Evolutionary conservation across 37 sponge, comb jelly and placozoan genomes (phyloP).

Genomic region (Diacarnus erythraeanus): DNA sequence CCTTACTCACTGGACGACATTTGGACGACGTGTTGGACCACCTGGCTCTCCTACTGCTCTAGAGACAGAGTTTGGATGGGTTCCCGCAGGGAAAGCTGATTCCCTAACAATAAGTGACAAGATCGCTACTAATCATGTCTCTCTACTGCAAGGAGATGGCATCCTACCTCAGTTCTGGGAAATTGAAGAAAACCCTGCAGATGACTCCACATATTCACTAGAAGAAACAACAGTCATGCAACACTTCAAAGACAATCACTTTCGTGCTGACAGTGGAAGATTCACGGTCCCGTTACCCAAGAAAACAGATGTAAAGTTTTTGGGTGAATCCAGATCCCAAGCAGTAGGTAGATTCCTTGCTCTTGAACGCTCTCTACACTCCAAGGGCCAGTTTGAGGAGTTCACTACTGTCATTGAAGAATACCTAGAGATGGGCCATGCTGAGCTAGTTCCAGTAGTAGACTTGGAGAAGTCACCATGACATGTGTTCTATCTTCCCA

Average conservation of each 20-base stretch:
- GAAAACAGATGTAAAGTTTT: not conserved
- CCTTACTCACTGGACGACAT: too few relatives aligned
- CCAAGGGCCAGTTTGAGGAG: not conserved
- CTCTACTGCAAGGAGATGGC: constrained; percentile 12
- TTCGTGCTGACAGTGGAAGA: too few relatives aligned
- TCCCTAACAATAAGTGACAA: too few relatives aligned
- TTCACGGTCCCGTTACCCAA: constrained; percentile 43
- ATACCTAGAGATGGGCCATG: not conserved
- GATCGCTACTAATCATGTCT: constrained; percentile 20
- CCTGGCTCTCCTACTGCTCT: too few relatives aligned
- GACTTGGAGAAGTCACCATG: not conserved
- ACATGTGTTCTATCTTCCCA: not conserved
- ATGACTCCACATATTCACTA: too few relatives aligned
- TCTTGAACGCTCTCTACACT: not conserved
- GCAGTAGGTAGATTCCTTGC: not conserved
- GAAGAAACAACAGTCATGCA: too few relatives aligned
- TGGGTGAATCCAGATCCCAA: constrained; percentile 44
- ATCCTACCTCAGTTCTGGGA: too few relatives aligned
- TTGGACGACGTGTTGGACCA: too few relatives aligned
- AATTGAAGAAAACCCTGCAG: too few relatives aligned
- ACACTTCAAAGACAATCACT: too few relatives aligned
- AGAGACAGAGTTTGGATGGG: too few relatives aligned
- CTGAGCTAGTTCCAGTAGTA: not conserved
- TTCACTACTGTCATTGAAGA: not conserved
- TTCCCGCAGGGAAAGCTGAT: too few relatives aligned